Base-by-base conservation (phyloP, 2,797 vertebrate species). In the Enteromius treurensis region DNA sequence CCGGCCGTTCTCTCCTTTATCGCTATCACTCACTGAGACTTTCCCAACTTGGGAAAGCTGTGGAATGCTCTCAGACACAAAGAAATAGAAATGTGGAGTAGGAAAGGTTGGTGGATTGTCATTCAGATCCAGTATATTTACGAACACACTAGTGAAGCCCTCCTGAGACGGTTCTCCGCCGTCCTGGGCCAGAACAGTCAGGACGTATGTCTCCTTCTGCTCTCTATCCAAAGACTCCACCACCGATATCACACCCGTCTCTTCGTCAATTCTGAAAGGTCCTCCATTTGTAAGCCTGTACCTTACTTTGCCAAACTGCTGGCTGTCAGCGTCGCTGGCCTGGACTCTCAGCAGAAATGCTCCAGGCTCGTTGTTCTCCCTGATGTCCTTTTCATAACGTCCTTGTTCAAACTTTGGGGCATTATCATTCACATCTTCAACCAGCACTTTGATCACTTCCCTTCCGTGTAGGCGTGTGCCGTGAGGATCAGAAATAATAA, bases 351-450 rank as follows among this genome's bases (percentile, higher is more conserved):
- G 69, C 82, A 96, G 90, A 34, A 81, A 60, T 13, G 80, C 73
- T 3, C 90, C 92, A 0, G 92, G 90, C n/a, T 67, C 26, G 85
- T 95, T 95, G 91, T 96, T 96, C 92, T 96, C 95, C 69, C 90
- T 90, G 81, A 95, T 87, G 64, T 91, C 90, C 51, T 91, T 80
- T 83, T 94, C 68, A 87, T 95, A 94, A 58, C 77, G 80, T 73
- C 84, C 60, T 60, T 92, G 89, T 53, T 77, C 60, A 70, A 96
- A 96, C 81, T 81, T 86, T 17, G 95, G 95, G 1, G 88, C 84
- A 49, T 96, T 96, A 88, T 95, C 95, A 73, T 96, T 96, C 86
- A 93, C 90, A 86, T 96, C 95, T 87, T 89, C 85, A 86, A 96
- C 92, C 74, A 70, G 26, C 81, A 95, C 90, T 70, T 84, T 90